Base-by-base conservation (phyloP, 1,140 invertebrate genomes). In the Cyphomyrmex costatus region DNA sequence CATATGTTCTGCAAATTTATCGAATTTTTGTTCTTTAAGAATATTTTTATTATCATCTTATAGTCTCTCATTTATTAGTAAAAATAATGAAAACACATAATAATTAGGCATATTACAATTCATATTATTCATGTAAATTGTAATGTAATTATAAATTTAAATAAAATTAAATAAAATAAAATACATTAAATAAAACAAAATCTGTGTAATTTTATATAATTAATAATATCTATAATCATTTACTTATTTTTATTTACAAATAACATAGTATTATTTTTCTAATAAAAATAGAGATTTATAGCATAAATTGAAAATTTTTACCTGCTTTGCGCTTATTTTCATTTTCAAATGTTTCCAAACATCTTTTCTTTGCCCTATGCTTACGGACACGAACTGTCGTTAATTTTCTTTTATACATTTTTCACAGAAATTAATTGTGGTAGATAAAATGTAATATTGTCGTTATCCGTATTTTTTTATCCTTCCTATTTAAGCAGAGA, bases 391-490 rank as follows among this genome's bases (percentile, higher is more conserved):
- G 21, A 58, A 58, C 6, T 58, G 3, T 2, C 7, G 56, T 58
- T 24, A 58, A 58, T 58, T 58, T 58, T 12, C 10, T 58, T 24
- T 58, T 24, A 58, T 58, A 58, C 56, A 58, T 58, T 58, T 58
- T 56, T 56, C 46, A 49, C 46, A 12, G 7, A 46, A 10, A 8
- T 46, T 46, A 46, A 12, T 12, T 49, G 46, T 49, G 14, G 10
- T 49, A 49, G 46, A 49, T 49, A 49, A 49, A 49, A 12, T 49
- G 12, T 12, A 12, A 30, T 30, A 8, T 49, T 49, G 10, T 49
- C 46, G 46, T 49, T 49, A 49, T 46, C 46, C 7, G 46, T n/a
- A n/a, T 30, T 30, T 49, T 49, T 10, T 49, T 49, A 12, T 30
- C 30, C 30, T 30, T 14, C 3, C 14, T 49, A 0, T 49, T 49